A percentile compares a stretch with the other conserved stretches of the same genome.
Conservation (phyloP, 2,113 vertebrate species). For the Cephalopholis sonnerati region DNA sequence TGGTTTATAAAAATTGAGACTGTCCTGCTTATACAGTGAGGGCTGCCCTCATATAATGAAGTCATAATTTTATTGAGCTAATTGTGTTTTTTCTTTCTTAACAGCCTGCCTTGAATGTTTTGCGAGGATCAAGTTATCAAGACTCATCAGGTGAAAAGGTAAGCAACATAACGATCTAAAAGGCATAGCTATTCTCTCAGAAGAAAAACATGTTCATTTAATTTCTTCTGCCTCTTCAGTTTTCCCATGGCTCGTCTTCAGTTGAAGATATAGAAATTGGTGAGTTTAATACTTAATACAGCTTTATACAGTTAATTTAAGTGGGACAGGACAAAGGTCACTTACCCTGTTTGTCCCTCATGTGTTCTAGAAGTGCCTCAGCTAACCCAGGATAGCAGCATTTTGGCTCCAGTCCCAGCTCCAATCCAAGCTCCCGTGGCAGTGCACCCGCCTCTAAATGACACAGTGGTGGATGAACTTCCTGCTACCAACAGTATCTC, state of each 20-base stretch:
- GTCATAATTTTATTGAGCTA: neutral
- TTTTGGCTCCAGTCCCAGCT: conserved; percentile 43
- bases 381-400: conserved; percentile 48
- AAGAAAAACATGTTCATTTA: neutral
- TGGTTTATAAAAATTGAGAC: neutral
- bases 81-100: conserved; percentile 27
- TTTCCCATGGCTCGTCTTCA: conserved; percentile 81
- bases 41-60: neutral
- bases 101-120: conserved; percentile 90
- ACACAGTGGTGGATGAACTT: conserved; percentile 77
- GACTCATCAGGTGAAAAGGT: conserved; percentile 88
- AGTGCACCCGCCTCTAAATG: conserved; percentile 48
- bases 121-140: conserved; percentile 82
- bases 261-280: conserved; percentile 97
- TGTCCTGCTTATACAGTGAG: neutral
- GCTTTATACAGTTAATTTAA: neutral
- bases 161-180: conserved; percentile 33
- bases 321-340: neutral
- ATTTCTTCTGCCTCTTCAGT: conserved; percentile 79
- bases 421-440: conserved; percentile 44
- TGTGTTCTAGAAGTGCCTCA: conserved; percentile 72
- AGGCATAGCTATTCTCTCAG: neutral
- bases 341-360: neutral
- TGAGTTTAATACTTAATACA: conserved; percentile 70
- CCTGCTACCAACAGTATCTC: conserved; percentile 75